A percentile compares a stretch with the other conserved stretches of the same genome.
These are phyloP conservation scores for Ephialtes manifestator DNA, from an alignment of 2,888 invertebrate species.

Conservation along the genomic window DNA sequence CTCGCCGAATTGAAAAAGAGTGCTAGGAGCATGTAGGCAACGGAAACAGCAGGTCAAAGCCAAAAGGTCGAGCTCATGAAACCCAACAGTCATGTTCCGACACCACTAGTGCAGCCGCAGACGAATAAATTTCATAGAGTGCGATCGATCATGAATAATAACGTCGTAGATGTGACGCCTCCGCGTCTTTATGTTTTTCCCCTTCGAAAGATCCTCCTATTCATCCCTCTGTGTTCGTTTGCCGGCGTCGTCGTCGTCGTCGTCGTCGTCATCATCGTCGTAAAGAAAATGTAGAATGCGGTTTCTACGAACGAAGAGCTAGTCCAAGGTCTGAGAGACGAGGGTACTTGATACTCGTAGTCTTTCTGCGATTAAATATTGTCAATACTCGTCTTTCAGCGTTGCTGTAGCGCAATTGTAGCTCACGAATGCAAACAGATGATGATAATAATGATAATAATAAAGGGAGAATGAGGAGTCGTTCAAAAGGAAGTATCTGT, in stretches of 20 bases:
- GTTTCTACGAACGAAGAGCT: constrained; percentile 30
- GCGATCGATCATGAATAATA: constrained; percentile 50
- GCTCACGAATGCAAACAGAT: constrained; percentile 40
- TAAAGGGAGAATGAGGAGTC: constrained; percentile 42
- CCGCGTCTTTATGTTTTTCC: constrained; percentile 21
- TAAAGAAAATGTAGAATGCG: constrained; percentile 10
- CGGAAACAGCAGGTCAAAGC: constrained; percentile 2
- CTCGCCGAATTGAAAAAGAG: constrained; percentile 20
- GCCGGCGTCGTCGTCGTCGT: constrained; percentile 20
- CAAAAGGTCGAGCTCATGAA: constrained; percentile 3
- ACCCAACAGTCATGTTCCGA: not conserved
- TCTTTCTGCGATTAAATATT: constrained; percentile 12
- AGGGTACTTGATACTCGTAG: not conserved
- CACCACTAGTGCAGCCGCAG: not conserved
- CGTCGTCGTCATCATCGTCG: constrained; percentile 26
- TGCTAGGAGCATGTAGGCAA: not conserved
- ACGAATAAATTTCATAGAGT: constrained; percentile 38
- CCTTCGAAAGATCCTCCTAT: not conserved
- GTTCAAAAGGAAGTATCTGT: constrained; percentile 13
- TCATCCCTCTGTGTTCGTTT: not conserved
- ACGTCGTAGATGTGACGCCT: constrained; percentile 14
- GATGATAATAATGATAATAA: constrained; percentile 25
- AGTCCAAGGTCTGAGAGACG: constrained; percentile 33
- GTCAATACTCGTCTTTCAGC: constrained; percentile 38
- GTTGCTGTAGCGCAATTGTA: constrained; percentile 47